phyloP scores from a whole-genome alignment of 2,113 vertebrate genomes.

The Sceloporus undulatus region DNA sequence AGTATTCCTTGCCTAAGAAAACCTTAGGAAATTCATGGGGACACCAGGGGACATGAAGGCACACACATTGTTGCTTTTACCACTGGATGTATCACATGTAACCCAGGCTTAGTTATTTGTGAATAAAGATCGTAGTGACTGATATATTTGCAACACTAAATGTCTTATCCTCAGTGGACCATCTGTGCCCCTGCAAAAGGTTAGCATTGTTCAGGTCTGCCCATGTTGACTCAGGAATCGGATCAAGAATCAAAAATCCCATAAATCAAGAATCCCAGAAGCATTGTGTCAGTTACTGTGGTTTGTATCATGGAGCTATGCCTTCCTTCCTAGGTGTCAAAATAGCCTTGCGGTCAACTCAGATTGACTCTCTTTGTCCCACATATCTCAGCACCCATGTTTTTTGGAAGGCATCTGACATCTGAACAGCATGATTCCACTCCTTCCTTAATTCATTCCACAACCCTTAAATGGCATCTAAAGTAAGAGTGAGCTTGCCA shows the following conservation, averaged over 20 bases:
- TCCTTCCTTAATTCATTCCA: slow-evolving; percentile 11
- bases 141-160: neutral
- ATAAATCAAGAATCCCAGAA: neutral
- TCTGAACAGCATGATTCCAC: slow-evolving; percentile 14
- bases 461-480: slow-evolving; percentile 39
- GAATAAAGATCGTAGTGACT: neutral
- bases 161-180: neutral
- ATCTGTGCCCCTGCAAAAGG: neutral
- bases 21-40: too few relatives aligned
- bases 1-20: too few relatives aligned
- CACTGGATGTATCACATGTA: neutral
- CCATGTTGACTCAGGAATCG: neutral
- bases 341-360: neutral
- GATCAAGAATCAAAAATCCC: neutral
- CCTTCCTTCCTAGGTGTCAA: neutral
- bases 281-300: neutral
- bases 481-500: slow-evolving; percentile 26
- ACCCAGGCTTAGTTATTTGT: neutral
- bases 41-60: too few relatives aligned
- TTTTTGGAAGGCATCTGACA: neutral
- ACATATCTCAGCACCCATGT: neutral
- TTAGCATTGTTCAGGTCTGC: neutral
- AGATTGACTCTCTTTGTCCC: neutral
- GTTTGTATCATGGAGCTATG: neutral
- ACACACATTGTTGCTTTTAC: neutral